These are phyloP conservation scores for Arge pagana DNA, from an alignment of 2,888 invertebrate species.

Conservation along the genomic window DNA sequence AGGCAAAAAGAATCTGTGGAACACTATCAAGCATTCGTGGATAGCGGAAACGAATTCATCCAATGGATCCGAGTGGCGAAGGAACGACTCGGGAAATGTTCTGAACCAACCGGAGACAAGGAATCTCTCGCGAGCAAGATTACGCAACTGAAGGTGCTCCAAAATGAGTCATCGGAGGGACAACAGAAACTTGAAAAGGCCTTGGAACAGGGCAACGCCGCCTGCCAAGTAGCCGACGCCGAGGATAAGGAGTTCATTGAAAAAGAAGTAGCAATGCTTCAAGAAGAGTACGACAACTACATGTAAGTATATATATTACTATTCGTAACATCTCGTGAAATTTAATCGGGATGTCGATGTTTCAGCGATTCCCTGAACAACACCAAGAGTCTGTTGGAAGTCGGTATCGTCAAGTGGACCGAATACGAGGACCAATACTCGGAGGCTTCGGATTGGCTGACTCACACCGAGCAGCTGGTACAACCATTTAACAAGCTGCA, in stretches of 20 bases:
- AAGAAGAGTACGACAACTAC: constrained; percentile 88
- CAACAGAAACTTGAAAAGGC: constrained; percentile 82
- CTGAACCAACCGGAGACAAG: constrained; percentile 90
- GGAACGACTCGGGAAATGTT: constrained; percentile 88
- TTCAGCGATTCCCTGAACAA: constrained; percentile 76
- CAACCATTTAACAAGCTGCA: constrained; percentile 89
- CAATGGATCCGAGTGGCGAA: constrained; percentile 92
- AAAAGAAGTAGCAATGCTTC: constrained; percentile 86
- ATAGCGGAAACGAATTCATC: constrained; percentile 88
- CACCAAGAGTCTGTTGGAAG: constrained; percentile 80
- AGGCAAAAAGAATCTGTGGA: constrained; percentile 89
- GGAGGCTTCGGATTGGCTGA: constrained; percentile 88
- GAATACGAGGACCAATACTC: constrained; percentile 92
- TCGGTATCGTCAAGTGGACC: constrained; percentile 91
- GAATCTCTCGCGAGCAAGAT: constrained; percentile 86
- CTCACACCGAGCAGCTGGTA: constrained; percentile 85
- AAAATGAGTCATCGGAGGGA: constrained; percentile 82
- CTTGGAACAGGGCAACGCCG: constrained; percentile 81
- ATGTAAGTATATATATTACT: constrained; percentile 62
- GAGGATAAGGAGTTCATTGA: constrained; percentile 90
- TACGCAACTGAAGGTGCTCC: constrained; percentile 81
- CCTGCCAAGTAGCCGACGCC: constrained; percentile 82
- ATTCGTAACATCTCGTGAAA: not conserved
- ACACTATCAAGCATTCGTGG: constrained; percentile 89
- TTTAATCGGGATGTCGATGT: constrained; percentile 16